Percentiles rank a stretch among this genome's conserved stretches.
Evolutionary conservation across 1,140 invertebrate species (phyloP).

Genomic region (Phymastichus coffea): DNA sequence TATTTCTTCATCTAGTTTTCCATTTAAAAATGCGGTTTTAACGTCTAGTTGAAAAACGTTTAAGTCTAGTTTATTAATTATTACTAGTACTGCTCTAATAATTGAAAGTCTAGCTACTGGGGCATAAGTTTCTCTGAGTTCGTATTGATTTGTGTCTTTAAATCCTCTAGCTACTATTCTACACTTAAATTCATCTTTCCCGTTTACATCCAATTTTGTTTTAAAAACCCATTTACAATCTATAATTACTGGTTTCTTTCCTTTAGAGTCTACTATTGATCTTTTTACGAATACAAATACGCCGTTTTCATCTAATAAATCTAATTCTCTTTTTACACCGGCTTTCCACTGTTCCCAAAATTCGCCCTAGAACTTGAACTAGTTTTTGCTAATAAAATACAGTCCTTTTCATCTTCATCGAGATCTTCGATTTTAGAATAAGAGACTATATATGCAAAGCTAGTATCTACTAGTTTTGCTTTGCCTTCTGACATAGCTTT

Average conservation of each 20-base stretch:
- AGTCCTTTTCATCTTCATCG: too few species aligned
- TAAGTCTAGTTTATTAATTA: neutral
- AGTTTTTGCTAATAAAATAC: neutral
- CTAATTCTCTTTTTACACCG: neutral
- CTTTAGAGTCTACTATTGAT: neutral
- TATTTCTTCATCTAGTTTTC: neutral
- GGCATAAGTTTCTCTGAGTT: neutral
- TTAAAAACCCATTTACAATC: neutral
- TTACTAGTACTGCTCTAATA: neutral
- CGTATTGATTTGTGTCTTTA: conserved; percentile 1
- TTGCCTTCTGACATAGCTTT: too few species aligned
- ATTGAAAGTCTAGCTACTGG: neutral
- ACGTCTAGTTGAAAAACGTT: neutral
- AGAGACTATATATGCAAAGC: too few species aligned
- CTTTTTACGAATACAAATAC: neutral
- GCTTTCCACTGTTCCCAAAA: neutral
- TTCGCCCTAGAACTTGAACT: neutral
- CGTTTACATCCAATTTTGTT: neutral
- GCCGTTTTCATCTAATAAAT: neutral
- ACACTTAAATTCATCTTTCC: conserved; percentile 2
- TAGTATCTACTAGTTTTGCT: too few species aligned
- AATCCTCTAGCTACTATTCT: neutral
- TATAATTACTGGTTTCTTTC: neutral
- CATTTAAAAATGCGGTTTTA: neutral
- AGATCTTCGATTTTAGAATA: too few species aligned